Conservation (phyloP, 2,113 vertebrate genomes). For the Python bivittatus region DNA sequence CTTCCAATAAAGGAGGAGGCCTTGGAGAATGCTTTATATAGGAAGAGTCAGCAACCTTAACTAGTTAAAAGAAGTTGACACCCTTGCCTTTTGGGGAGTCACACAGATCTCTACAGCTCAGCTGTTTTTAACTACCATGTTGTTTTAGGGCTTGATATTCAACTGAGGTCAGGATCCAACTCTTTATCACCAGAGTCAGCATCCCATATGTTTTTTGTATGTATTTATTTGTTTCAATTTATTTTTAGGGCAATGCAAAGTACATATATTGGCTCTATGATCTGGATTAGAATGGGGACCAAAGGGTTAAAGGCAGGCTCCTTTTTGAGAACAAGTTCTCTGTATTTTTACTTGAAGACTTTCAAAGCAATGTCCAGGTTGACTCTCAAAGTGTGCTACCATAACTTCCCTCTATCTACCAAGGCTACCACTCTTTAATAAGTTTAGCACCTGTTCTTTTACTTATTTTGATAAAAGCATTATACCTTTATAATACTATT, state of each 20-base stretch:
- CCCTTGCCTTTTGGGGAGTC: not conserved
- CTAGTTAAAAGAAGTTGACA: not conserved
- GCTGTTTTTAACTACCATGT: not conserved
- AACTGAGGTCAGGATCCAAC: not conserved
- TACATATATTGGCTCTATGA: not conserved
- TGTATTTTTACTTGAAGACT: not conserved
- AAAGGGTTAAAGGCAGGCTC: not conserved
- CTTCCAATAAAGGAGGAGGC: not conserved
- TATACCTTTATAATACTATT: too few species aligned
- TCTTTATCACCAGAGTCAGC: not conserved
- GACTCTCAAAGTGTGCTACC: not conserved
- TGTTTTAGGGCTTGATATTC: not conserved
- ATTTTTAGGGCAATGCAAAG: not conserved
- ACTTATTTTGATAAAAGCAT: too few species aligned
- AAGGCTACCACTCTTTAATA: not conserved
- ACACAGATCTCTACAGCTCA: not conserved
- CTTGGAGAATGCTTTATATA: not conserved
- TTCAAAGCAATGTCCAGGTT: not conserved
- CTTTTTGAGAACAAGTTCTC: not conserved
- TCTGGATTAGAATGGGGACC: not conserved
- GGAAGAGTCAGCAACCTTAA: not conserved
- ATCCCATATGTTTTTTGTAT: too few species aligned
- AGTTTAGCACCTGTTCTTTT: not conserved
- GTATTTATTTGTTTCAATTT: not conserved
- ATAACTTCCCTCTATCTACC: not conserved